A percentile compares a stretch with the other conserved stretches of the same genome.
Conservation (phyloP, 2,113 vertebrate genomes). For the Sylvietta virens region DNA sequence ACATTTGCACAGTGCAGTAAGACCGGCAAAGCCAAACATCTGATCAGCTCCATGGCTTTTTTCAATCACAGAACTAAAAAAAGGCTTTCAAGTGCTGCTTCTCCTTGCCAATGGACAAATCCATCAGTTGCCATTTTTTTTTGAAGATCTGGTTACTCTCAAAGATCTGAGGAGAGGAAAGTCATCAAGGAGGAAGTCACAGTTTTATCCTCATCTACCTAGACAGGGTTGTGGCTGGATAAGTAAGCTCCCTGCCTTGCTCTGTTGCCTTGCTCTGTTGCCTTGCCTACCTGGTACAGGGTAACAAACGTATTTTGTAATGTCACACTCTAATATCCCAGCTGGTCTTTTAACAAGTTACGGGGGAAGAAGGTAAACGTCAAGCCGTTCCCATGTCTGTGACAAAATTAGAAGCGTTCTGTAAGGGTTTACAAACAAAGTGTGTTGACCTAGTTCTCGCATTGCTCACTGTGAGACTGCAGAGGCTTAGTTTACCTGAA, state of each 20-base stretch:
- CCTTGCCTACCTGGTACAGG: background rate
- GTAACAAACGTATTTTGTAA: background rate
- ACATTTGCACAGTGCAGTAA: background rate
- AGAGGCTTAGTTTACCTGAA: slow-evolving; percentile 2
- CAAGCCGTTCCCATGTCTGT: background rate
- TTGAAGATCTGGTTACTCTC: background rate
- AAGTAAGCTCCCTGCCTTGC: background rate
- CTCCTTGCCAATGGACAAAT: background rate
- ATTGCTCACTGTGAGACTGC: background rate
- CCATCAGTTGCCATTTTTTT: background rate
- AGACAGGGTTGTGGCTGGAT: background rate
- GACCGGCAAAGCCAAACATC: background rate
- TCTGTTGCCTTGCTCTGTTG: background rate
- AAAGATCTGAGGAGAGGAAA: background rate
- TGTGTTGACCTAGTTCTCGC: background rate
- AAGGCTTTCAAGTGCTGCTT: background rate
- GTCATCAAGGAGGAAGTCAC: background rate
- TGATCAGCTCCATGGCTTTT: background rate
- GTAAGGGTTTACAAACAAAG: background rate
- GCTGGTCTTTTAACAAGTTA: background rate
- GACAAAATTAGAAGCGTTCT: background rate
- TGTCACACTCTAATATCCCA: background rate
- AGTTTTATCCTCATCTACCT: background rate
- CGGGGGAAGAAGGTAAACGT: background rate
- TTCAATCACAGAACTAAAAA: background rate